Percentiles rank a stretch among this genome's conserved stretches.
These are phyloP conservation scores for Cenopis cana DNA, from an alignment of 2,888 invertebrate genomes.

Conservation along the genomic window DNA sequence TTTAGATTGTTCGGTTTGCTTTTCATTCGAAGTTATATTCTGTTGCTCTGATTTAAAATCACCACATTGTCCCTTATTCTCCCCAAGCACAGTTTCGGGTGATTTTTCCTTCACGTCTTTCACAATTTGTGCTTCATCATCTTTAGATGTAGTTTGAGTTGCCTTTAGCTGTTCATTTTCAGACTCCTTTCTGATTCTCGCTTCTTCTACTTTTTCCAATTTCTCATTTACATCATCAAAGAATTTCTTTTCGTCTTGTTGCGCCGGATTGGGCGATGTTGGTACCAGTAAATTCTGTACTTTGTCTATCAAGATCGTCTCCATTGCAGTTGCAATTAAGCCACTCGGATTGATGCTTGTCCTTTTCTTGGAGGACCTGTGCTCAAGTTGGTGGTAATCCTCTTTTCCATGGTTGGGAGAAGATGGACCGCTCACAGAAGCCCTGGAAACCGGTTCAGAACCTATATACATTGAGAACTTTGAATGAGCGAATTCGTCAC, in stretches of 20 bases:
- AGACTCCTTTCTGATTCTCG: conserved; percentile 1
- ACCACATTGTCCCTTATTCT: background rate
- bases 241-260: conserved; percentile 65
- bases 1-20: background rate
- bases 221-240: conserved; percentile 74
- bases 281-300: conserved; percentile 76
- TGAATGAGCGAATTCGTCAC: conserved; percentile 65
- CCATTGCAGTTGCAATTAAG: conserved; percentile 82
- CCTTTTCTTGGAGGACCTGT: conserved; percentile 58
- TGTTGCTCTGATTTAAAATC: conserved; percentile 11
- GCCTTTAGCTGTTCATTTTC: conserved; percentile 15
- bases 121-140: background rate
- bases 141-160: background rate
- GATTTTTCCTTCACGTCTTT: background rate
- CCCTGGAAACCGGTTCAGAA: conserved; percentile 75
- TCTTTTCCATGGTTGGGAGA: conserved; percentile 58
- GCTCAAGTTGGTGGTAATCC: conserved; percentile 57
- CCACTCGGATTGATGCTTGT: conserved; percentile 67
- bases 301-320: conserved; percentile 84
- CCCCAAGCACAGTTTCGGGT: background rate
- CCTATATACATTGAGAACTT: conserved; percentile 80
- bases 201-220: conserved; percentile 56
- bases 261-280: conserved; percentile 65
- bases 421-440: conserved; percentile 70
- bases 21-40: background rate